Percentiles rank a stretch among this genome's conserved stretches.
These are phyloP conservation scores for Aldabrachelys gigantea DNA, from an alignment of 2,113 vertebrate genomes.

Conservation along the genomic window DNA sequence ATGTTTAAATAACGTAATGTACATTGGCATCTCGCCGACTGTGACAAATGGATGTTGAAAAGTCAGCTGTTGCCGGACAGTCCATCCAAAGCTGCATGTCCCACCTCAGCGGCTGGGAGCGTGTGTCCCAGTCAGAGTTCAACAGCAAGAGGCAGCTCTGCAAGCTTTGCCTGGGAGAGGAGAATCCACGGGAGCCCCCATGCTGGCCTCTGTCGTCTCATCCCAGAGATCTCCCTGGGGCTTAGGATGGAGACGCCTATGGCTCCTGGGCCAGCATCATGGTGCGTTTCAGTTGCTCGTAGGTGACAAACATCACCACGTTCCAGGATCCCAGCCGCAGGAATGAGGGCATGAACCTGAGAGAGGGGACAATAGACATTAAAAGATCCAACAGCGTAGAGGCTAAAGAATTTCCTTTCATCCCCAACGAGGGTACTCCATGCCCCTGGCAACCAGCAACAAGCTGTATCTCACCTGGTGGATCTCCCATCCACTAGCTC, in stretches of 20 bases:
- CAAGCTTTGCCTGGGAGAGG: background rate
- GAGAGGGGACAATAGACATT: accelerated
- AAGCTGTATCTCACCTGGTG: background rate
- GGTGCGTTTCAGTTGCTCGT: conserved; percentile 92
- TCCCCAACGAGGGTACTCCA: background rate
- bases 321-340: conserved; percentile 94
- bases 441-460: background rate
- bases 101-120: too few species aligned
- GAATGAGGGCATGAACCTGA: conserved; percentile 93
- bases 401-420: background rate
- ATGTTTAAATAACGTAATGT: conserved; percentile 69
- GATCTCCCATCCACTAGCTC: background rate
- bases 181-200: background rate
- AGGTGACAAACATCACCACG: conserved; percentile 95
- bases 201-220: background rate
- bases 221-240: background rate
- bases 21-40: background rate
- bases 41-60: background rate
- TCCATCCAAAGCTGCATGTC: background rate
- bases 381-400: background rate
- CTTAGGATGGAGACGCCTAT: conserved; percentile 80
- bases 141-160: background rate
- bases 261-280: conserved; percentile 74
- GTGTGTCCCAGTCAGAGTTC: background rate
- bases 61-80: background rate